Evolutionary conservation across 2,888 invertebrate genomes (phyloP), one percentile per base, ranked within the genome.

Genomic region (Brenthis daphne): DNA sequence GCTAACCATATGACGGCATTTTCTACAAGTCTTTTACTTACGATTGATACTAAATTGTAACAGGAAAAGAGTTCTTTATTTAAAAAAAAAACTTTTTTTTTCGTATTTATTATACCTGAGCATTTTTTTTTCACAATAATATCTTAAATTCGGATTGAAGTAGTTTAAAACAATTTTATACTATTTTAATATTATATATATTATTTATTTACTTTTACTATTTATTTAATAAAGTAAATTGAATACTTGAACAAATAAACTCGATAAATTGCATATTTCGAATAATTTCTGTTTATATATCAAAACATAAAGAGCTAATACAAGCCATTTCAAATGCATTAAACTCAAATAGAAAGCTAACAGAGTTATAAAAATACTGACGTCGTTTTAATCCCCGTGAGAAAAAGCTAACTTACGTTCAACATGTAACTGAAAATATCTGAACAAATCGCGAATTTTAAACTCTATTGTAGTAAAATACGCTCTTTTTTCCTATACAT

Each of bases 341-440:
- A 65, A 64, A 66, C 53, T 54, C 60, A 60, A 70, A 57, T 55
- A 64, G 29, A 43, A 61, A 24, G 55, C 70, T 68, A 72, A 72
- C 68, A 66, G 64, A 72, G 72, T 70, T 70, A 72, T 70, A 72
- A 72, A 72, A 72, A 72, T 70, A 70, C 65, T 65, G 64, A 64
- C 66, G 63, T 72, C 65, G 55, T 55, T 65, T 56, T 60, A 63
- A 72, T 68, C 68, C 70, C 72, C 72, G 69, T 64, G 71, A 71
- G 71, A 71, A 71, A 71, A 68, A 65, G 63, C 43, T 68, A 68
- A 65, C 63, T 55, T 20, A 55, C 65, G 24, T 55, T 60, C 20
- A 71, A 51, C 68, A 64, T 61, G 67, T 63, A 63, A 57, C 29
- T 47, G 47, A 11, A 60, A 53, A 4, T n/a, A 53, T 16, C 37